Evolutionary conservation across 2,113 vertebrate species (phyloP).

Genomic region (Murina feae): DNA sequence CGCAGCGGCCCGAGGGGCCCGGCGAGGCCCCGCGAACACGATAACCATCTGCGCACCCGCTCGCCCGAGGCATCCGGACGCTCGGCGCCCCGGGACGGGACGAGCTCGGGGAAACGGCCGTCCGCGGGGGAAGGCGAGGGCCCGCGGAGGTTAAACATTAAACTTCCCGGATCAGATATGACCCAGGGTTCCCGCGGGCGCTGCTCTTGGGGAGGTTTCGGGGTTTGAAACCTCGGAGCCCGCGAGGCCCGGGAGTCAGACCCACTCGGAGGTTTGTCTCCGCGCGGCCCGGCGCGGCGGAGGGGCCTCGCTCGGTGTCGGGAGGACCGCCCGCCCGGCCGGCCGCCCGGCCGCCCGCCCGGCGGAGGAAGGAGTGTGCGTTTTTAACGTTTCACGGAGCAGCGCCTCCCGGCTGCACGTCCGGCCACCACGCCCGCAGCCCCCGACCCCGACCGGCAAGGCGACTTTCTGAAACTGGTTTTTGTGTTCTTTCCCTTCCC

Average conservation of each 20-base stretch:
- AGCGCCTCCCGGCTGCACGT: not conserved
- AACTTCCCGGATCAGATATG: slow-evolving; percentile 56
- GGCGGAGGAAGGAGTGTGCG: not conserved
- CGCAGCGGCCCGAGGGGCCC: not conserved
- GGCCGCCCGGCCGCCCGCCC: not conserved
- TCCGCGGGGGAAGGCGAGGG: not conserved
- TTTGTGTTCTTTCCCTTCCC: accelerated
- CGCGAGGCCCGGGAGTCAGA: slow-evolving; percentile 44
- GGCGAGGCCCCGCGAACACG: slow-evolving; percentile 2
- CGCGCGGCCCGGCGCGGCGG: not conserved
- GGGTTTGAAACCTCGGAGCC: slow-evolving; percentile 21
- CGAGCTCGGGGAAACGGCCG: not conserved
- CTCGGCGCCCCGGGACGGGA: not conserved
- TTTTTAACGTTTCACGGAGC: not conserved
- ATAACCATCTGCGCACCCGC: not conserved
- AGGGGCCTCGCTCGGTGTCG: not conserved
- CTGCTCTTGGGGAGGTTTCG: slow-evolving; percentile 23
- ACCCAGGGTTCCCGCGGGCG: no score
- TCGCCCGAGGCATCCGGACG: not conserved
- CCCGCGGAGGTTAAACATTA: slow-evolving; percentile 73
- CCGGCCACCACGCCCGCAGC: not conserved
- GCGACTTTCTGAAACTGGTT: slow-evolving; percentile 62
- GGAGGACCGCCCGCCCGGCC: not conserved
- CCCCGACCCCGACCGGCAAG: not conserved
- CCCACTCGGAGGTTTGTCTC: slow-evolving; percentile 19